phyloP scores from a whole-genome alignment of 2,797 vertebrate species.

The Emys orbicularis region DNA sequence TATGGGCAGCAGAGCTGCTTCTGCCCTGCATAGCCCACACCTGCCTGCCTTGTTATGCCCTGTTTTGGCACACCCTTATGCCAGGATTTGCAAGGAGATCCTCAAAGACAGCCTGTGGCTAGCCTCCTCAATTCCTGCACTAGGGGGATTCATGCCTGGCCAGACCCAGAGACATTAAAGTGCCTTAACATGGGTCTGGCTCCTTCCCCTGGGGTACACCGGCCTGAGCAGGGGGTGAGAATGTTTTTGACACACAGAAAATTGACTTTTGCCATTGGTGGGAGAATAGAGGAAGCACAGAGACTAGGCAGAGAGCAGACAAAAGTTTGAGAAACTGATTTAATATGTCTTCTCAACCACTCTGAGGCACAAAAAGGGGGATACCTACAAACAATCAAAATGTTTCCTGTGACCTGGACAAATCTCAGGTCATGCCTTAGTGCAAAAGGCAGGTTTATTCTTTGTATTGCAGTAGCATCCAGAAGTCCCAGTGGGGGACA shows the following conservation, averaged over 20 bases:
- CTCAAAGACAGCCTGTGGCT: neutral
- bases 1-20: neutral
- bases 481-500: neutral
- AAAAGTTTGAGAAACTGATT: neutral
- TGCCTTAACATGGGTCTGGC: neutral
- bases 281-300: rapidly evolving
- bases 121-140: neutral
- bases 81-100: neutral
- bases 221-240: neutral
- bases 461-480: conserved; percentile 25
- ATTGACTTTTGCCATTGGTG: neutral
- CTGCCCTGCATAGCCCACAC: neutral
- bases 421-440: neutral
- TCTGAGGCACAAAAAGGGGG: neutral
- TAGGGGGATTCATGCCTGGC: neutral
- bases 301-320: neutral
- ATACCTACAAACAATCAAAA: conserved; percentile 2
- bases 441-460: rapidly evolving
- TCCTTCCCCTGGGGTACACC: neutral
- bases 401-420: neutral
- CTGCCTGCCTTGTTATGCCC: neutral
- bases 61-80: neutral
- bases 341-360: neutral
- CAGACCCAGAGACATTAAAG: neutral
- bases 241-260: neutral